These are phyloP conservation scores for Rhinolophus ferrumequinum DNA, from an alignment of 2,113 vertebrate species.

Conservation along the genomic window DNA sequence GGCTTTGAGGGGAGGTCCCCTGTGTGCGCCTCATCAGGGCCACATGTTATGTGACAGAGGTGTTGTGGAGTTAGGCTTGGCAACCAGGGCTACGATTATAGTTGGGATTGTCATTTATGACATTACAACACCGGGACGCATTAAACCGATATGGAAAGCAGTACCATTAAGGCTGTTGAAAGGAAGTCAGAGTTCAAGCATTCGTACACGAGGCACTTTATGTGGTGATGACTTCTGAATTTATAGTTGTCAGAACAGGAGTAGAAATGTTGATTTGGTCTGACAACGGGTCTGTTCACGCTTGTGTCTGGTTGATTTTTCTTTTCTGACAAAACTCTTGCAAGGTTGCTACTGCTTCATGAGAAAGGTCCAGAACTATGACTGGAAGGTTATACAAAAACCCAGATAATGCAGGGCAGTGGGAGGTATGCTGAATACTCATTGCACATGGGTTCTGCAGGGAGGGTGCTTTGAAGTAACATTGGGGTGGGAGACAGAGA, in stretches of 20 bases:
- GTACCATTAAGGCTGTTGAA: conserved; percentile 75
- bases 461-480: neutral
- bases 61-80: conserved; percentile 51
- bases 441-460: neutral
- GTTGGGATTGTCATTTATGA: conserved; percentile 71
- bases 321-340: neutral
- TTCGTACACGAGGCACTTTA: conserved; percentile 65
- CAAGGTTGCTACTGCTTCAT: neutral
- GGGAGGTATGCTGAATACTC: neutral
- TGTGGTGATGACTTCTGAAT: conserved; percentile 75
- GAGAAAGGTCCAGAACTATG: conserved; percentile 17
- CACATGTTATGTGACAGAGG: conserved; percentile 18
- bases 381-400: neutral
- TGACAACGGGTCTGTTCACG: conserved; percentile 64
- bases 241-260: conserved; percentile 71
- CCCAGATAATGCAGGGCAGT: neutral
- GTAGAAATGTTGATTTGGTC: conserved; percentile 66
- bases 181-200: conserved; percentile 82
- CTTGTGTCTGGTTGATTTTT: conserved; percentile 46
- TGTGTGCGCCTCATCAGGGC: neutral
- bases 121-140: conserved; percentile 57
- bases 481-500: neutral
- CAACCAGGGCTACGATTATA: neutral
- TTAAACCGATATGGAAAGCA: conserved; percentile 72
- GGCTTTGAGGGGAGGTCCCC: conserved; percentile 56